Evolutionary conservation across 2,888 invertebrate species (phyloP), one percentile per base, ranked within the genome.

Genomic region (Andrena hattorfiana): DNA sequence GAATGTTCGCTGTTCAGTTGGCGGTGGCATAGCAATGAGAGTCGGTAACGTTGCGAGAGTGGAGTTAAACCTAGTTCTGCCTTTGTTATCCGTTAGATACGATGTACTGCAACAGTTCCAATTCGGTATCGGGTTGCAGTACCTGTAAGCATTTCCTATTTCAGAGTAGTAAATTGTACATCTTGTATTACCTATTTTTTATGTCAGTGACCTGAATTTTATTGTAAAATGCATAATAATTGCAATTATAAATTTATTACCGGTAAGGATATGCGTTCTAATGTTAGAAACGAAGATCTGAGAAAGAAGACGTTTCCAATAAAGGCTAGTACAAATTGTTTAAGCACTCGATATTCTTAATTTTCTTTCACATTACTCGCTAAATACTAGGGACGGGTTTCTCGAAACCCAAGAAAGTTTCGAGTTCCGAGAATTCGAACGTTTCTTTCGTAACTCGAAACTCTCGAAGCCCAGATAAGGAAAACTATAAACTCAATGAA

Each of bases 51-150:
- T 97, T 84, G 99, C 98, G n/a, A 95, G 99, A 77, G 95, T 99
- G 73, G 99, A 99, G 95, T 95, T 99, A 72, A 99, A 99, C 95
- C 98, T 99, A 95, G 97, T 98, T 94, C 94, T 97, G 91, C 99
- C 99, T 59, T 90, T 97, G 73, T 94, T 95, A 64, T 96, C 95
- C 84, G 95, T 95, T 86, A 94, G 95, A 80, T 96, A 95, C 16
- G 98, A 98, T 94, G 95, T 95, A 73, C 94, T 95, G 70, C 95
- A 96, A 83, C 97, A 97, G 60, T 95, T 98, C 89, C 98, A 98
- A 94, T 96, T 98, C 92, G 98, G 98, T 49, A 96, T 98, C 87
- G 98, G 98, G 42, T 95, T 97, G 70, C 96, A 97, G 90, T 98
- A 98, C 94, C 95, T 98, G 87, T 97, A 95, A 95, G 90, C 62